These are phyloP conservation scores for Willowsia nigromaculata DNA, from an alignment of 2,888 invertebrate genomes.

Conservation along the genomic window DNA sequence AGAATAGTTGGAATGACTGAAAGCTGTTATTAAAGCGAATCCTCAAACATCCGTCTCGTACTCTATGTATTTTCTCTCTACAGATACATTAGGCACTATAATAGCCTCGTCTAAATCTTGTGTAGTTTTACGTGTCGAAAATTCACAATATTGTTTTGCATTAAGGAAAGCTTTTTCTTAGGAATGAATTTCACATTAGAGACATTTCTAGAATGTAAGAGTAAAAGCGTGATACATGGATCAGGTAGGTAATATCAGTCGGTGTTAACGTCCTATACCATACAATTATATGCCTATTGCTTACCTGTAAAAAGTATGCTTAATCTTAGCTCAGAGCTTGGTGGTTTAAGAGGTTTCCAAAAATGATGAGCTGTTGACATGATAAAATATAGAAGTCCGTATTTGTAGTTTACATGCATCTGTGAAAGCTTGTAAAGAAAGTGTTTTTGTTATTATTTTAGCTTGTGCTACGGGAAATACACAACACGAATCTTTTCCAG, in stretches of 20 bases:
- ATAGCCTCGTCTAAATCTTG: too few relatives aligned
- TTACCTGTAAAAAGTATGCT: not conserved
- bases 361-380: constrained; percentile 22
- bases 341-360: not conserved
- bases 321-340: too few relatives aligned
- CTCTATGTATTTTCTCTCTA: too few relatives aligned
- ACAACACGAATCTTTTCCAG: not conserved
- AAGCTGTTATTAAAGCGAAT: too few relatives aligned
- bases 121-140: too few relatives aligned
- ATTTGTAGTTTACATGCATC: not conserved
- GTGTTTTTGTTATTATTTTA: too few relatives aligned
- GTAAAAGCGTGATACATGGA: not conserved
- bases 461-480: too few relatives aligned
- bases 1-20: too few relatives aligned
- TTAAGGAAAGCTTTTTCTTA: too few relatives aligned
- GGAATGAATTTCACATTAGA: not conserved
- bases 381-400: not conserved
- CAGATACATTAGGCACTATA: too few relatives aligned
- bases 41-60: too few relatives aligned
- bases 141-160: too few relatives aligned
- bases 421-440: not conserved
- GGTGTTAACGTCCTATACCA: not conserved
- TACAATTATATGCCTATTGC: not conserved
- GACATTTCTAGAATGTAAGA: not conserved
- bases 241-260: not conserved